Evolutionary conservation across 2,797 vertebrate genomes (phyloP).

Genomic region (Macroramphosus scolopax): DNA sequence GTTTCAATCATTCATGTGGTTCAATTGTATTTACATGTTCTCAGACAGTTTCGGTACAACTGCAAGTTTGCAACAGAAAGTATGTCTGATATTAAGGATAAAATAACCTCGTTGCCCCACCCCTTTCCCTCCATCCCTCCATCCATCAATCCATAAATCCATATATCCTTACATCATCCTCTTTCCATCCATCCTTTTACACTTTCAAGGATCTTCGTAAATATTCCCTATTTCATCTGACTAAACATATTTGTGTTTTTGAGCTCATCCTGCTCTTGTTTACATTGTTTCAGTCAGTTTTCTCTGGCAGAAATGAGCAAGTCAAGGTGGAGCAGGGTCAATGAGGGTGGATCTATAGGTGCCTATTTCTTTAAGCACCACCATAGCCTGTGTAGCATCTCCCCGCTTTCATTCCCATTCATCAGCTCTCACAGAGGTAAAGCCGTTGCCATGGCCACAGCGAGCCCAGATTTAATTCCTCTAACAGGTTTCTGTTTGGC

Average conservation of each 20-base stretch:
- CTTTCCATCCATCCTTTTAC: no score
- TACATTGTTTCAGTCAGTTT: conserved; percentile 9
- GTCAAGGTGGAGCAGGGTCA: conserved; percentile 10
- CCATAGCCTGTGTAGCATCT: conserved; percentile 24
- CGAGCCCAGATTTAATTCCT: conserved; percentile 68
- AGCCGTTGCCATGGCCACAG: conserved; percentile 77
- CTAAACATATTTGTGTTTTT: no score
- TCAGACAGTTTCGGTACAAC: neutral
- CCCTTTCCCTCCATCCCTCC: no score
- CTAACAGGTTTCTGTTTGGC: conserved; percentile 55
- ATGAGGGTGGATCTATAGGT: conserved; percentile 1
- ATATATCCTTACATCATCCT: no score
- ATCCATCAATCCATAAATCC: no score
- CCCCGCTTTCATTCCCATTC: conserved; percentile 42
- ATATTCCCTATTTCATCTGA: no score
- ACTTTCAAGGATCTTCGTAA: no score
- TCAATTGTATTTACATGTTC: neutral
- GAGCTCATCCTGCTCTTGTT: neutral
- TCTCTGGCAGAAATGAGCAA: conserved; percentile 3
- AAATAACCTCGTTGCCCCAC: no score
- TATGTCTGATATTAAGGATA: no score
- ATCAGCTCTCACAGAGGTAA: conserved; percentile 68
- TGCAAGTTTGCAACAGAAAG: neutral
- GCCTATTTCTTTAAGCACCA: conserved; percentile 17
- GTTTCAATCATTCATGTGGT: neutral